Evolutionary conservation across 2,888 invertebrate genomes (phyloP).

Genomic region (Acanthosepion pharaonis): DNA sequence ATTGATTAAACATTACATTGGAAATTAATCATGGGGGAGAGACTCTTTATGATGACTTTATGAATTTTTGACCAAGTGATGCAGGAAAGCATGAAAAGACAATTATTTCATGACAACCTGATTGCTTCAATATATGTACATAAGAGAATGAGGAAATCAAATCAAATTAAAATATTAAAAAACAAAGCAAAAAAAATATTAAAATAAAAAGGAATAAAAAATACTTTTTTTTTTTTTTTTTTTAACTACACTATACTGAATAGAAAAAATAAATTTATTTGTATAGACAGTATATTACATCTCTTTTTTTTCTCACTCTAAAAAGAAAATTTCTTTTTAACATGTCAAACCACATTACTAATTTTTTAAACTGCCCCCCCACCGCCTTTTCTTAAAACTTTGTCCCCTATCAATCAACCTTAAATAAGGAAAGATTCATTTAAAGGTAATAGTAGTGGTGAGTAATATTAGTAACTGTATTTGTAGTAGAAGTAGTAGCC

Average conservation of each 20-base stretch:
- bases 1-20: background rate
- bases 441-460: background rate
- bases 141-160: constrained; percentile 25
- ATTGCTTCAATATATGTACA: constrained; percentile 6
- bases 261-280: constrained; percentile 33
- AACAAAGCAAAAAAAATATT: background rate
- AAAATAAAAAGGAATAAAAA: background rate
- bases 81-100: background rate
- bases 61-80: background rate
- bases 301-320: background rate
- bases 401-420: background rate
- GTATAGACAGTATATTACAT: constrained; percentile 33
- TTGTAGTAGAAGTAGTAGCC: background rate
- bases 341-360: constrained; percentile 2
- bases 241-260: background rate
- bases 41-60: background rate
- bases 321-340: constrained; percentile 33
- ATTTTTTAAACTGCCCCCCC: background rate
- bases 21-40: background rate
- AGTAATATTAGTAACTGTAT: background rate
- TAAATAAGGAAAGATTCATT: background rate
- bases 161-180: background rate
- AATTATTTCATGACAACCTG: background rate
- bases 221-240: background rate
- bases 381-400: background rate